A percentile compares a stretch with the other conserved stretches of the same genome.
phyloP scores from a whole-genome alignment of 2,113 vertebrate genomes.

The Aythya baeri region DNA sequence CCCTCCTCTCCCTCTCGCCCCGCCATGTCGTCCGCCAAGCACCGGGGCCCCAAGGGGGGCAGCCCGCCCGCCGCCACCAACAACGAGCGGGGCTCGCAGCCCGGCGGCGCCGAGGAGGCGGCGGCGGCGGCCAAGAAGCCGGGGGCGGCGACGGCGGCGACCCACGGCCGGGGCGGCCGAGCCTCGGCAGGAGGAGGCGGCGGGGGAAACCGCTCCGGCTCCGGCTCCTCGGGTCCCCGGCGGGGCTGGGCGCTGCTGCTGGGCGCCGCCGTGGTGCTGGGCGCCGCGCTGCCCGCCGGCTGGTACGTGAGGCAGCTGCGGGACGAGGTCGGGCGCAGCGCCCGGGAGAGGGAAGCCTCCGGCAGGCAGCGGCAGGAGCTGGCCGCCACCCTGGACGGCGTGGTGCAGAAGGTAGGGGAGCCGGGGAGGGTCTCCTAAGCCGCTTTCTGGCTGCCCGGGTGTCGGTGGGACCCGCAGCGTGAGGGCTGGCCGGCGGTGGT shows the following conservation, averaged over 20 bases:
- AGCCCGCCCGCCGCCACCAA: conserved; percentile 66
- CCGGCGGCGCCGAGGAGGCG: conserved; percentile 60
- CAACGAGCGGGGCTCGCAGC: conserved; percentile 64
- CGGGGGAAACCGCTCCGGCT: not conserved
- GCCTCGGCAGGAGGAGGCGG: not conserved
- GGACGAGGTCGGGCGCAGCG: conserved; percentile 72
- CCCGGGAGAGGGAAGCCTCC: conserved; percentile 70
- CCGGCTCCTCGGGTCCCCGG: conserved; percentile 1
- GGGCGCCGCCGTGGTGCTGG: conserved; percentile 60
- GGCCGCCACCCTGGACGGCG: conserved; percentile 61
- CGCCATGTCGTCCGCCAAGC: conserved; percentile 6
- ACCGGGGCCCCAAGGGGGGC: conserved; percentile 16
- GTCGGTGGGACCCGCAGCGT: not conserved
- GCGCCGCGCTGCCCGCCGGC: conserved; percentile 64
- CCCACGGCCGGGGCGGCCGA: conserved; percentile 53
- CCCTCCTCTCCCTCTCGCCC: not conserved
- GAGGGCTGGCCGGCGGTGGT: not conserved
- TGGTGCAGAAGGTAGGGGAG: conserved; percentile 73
- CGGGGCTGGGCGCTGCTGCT: conserved; percentile 50
- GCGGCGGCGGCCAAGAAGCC: conserved; percentile 68
- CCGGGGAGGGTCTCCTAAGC: not conserved
- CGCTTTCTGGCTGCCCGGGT: not conserved
- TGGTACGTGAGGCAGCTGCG: conserved; percentile 73
- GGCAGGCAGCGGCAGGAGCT: conserved; percentile 68
- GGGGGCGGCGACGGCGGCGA: not conserved